These are phyloP conservation scores for Musca domestica DNA, from an alignment of 1,140 invertebrate species.

Conservation along the genomic window DNA sequence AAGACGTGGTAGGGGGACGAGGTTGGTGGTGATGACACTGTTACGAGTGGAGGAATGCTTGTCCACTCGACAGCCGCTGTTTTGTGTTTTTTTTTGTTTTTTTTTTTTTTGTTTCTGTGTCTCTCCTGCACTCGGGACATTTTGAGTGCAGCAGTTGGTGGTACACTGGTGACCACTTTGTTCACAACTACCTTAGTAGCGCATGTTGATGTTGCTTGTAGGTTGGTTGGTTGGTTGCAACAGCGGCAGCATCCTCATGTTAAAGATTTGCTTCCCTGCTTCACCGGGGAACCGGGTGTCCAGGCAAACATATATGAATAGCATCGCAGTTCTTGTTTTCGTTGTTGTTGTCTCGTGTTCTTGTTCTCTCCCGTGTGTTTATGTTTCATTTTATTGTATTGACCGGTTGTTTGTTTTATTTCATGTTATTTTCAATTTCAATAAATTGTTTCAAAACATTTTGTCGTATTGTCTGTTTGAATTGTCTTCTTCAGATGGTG, in stretches of 20 bases:
- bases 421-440: conserved; percentile 21
- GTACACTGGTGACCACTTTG: conserved; percentile 12
- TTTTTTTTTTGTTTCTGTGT: not conserved
- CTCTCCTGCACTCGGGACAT: too few relatives aligned
- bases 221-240: not conserved
- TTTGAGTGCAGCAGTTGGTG: conserved; percentile 7
- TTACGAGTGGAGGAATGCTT: not conserved
- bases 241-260: not conserved
- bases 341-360: not conserved
- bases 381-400: conserved; percentile 21
- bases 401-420: conserved; percentile 19
- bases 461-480: too few relatives aligned
- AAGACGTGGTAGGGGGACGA: not conserved
- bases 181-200: conserved; percentile 19
- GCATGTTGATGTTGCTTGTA: conserved; percentile 17
- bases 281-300: too few relatives aligned
- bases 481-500: too few relatives aligned
- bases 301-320: too few relatives aligned
- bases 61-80: not conserved
- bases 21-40: not conserved
- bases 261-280: not conserved
- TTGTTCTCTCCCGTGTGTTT: not conserved
- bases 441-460: conserved; percentile 18
- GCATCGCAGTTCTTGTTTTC: not conserved
- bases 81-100: not conserved